Evolutionary conservation across 1,140 invertebrate species (phyloP), one percentile per base, ranked within the genome.

Genomic region (Danaus melanippus): DNA sequence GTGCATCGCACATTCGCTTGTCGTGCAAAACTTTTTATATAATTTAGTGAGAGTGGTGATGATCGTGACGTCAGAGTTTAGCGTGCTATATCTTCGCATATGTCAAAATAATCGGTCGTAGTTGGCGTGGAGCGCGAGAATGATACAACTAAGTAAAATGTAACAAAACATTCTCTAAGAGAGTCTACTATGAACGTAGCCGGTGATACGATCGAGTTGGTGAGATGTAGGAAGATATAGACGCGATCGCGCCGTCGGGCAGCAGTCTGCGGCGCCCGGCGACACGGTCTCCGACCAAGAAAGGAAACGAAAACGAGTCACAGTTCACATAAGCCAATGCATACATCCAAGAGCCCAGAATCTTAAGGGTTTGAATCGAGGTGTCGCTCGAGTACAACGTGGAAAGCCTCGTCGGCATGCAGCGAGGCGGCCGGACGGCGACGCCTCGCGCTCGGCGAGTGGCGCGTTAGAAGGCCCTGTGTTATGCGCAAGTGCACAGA

Each of bases 291-390:
- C 74, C 76, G 78, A 83, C 76, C 79, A 86, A 84, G 83, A 84
- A 86, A 86, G 79, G 81, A 84, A 86, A 86, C 83, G 81, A 86
- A 86, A 86, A 83, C 79, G 75, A 84, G 78, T 86, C 79, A 84
- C 83, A 83, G 75, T 83, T 86, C 78, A 86, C 83, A 86, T 83
- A 86, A 86, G 83, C 83, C 83, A 86, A 86, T 86, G 79, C 83
- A 86, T 74, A 86, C 83, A 86, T 86, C 83, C 83, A 86, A 86
- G 80, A 86, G 83, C 83, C 83, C 83, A 86, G 83, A 86, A 86
- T 86, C 69, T 83, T 83, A 86, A 86, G 83, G 80, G 83, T 84
- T 86, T 86, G 79, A 76, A 68, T 83, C 79, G 79, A 81, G 80
- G 74, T 81, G 76, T 84, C 69, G 70, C 74, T 84, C 79, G 78